Evolutionary conservation across 2,888 invertebrate genomes (phyloP), one percentile per base, ranked within the genome.

Genomic region (Drosophila putrida): DNA sequence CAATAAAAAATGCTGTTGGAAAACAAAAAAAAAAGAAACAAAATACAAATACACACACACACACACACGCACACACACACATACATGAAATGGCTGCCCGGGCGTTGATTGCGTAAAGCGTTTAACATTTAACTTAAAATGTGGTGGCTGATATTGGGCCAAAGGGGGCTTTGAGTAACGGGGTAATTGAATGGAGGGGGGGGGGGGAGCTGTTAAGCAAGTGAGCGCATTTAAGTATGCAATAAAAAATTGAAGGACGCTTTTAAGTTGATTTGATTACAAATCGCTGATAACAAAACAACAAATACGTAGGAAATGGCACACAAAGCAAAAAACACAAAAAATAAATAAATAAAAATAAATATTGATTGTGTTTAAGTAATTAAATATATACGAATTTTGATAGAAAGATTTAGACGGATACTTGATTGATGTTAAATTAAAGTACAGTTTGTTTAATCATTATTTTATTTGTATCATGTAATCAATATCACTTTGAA

Each of bases 151-250:
- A 35, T 55, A 13, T 55, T 33, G 20, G 10, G 10, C 6, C 4
- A 33, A 33, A n/a, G 55, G 43, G n/a, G 9, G 33, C 6, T 46
- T 38, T 20, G 13, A 47, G 15, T 71, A 64, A 44, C 36, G 55
- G 41, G 47, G 71, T 47, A 58, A 36, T 64, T 58, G 38, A 39
- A 65, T 10, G 15, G 39, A n/a, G 15, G 39, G 39, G 46, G 55
- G 15, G 39, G 10, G 15, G 39, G 39, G 46, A 55, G 50, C 46
- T 59, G 49, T 28, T 20, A 53, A 57, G 61, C 41, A 43, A 39
- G 27, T n/a, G 13, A 38, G 50, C 65, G 64, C 86, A 33, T 58
- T 27, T 64, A 80, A 63, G 83, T 70, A 88, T 80, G 80, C 88
- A 75, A 82, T 74, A 68, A 62, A 78, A 69, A 43, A 25, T 39